phyloP scores from a whole-genome alignment of 2,113 vertebrate genomes.

The Phainopepla nitens region DNA sequence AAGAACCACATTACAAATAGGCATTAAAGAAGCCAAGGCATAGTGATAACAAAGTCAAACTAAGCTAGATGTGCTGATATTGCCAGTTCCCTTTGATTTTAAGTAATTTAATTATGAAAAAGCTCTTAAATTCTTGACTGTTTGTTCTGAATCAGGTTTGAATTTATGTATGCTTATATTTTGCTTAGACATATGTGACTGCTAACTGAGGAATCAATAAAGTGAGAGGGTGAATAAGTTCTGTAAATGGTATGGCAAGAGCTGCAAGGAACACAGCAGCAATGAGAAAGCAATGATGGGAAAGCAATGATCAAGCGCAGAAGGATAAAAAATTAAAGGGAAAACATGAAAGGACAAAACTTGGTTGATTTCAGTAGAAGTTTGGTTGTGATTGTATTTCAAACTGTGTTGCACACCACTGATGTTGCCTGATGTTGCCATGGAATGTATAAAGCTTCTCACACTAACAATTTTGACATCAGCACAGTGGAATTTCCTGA shows the following conservation, averaged over 20 bases:
- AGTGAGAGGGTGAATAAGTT: not conserved
- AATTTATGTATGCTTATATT: not conserved
- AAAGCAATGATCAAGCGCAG: not conserved
- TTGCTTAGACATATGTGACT: not conserved
- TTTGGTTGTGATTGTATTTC: not conserved
- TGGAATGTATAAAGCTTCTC: not conserved
- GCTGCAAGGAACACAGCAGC: not conserved
- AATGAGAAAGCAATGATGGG: not conserved
- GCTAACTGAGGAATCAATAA: not conserved
- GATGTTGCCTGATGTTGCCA: not conserved
- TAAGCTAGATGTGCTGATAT: not conserved
- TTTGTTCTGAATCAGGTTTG: not conserved
- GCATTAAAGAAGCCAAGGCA: not conserved
- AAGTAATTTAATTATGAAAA: not conserved
- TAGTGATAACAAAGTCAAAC: not conserved
- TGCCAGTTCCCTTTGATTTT: not conserved
- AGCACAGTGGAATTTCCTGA: not conserved
- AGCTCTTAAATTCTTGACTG: not conserved
- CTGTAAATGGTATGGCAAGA: not conserved
- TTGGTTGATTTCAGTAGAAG: not conserved
- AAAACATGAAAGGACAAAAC: not conserved
- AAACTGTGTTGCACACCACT: fast-evolving
- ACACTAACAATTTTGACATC: not conserved
- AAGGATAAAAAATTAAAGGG: not conserved
- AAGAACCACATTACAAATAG: not conserved